These are phyloP conservation scores for Amphilophus citrinellus DNA, from an alignment of 2,113 vertebrate genomes.

Conservation along the genomic window DNA sequence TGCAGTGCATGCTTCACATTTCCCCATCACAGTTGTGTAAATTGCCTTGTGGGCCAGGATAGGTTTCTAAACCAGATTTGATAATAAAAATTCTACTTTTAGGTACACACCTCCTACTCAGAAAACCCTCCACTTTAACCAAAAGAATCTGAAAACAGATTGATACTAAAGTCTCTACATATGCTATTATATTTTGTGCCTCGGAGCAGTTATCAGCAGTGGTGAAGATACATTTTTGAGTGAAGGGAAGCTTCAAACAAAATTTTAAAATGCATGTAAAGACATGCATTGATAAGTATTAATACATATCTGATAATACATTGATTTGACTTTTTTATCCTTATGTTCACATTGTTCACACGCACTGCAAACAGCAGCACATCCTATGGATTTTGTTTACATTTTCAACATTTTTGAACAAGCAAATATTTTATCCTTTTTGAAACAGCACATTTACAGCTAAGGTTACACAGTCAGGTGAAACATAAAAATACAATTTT, in stretches of 20 bases:
- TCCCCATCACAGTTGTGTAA: background rate
- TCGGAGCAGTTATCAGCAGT: background rate
- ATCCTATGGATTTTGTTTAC: background rate
- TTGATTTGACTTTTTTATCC: background rate
- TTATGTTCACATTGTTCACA: background rate
- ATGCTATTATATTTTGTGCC: background rate
- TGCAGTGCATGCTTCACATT: background rate
- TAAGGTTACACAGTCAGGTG: background rate
- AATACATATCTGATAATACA: background rate
- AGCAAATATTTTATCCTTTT: background rate
- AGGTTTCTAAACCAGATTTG: background rate
- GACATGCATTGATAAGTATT: background rate
- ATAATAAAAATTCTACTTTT: constrained; percentile 1
- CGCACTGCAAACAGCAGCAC: background rate
- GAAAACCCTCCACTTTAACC: background rate
- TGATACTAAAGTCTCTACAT: background rate
- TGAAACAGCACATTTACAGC: background rate
- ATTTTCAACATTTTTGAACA: background rate
- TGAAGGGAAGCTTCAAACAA: background rate
- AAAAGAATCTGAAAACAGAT: background rate
- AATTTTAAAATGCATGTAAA: background rate
- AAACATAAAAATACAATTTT: background rate
- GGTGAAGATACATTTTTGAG: background rate
- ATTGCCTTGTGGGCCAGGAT: background rate
- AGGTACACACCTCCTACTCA: background rate